phyloP scores from a whole-genome alignment of 2,797 vertebrate genomes.

The Momotus momota region DNA sequence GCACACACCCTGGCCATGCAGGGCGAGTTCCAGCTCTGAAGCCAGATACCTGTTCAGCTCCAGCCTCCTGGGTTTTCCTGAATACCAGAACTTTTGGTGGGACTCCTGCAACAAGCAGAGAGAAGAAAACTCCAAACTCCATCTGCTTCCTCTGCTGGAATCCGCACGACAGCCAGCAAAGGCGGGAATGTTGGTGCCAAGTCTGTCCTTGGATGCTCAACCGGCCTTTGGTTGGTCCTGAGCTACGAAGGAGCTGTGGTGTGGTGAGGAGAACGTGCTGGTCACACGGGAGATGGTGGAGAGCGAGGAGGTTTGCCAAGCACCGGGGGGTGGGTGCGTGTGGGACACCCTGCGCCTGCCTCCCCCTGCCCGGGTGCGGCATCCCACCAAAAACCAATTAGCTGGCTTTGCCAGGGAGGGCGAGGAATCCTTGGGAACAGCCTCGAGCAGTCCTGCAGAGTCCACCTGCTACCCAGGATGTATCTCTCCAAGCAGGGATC shows the following conservation, averaged over 20 bases:
- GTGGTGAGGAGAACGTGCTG: rapidly evolving
- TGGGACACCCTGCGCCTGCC: background rate
- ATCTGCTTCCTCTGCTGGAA: background rate
- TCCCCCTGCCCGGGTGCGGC: background rate
- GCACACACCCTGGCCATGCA: background rate
- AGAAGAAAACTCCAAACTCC: background rate
- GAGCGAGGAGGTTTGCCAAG: background rate
- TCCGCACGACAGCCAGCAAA: background rate
- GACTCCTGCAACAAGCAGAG: background rate
- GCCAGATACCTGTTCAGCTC: background rate
- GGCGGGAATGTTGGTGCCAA: rapidly evolving
- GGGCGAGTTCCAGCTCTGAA: background rate
- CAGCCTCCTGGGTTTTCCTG: rapidly evolving
- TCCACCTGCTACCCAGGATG: background rate
- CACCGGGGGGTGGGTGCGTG: rapidly evolving
- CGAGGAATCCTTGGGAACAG: constrained; percentile 20
- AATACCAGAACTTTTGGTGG: background rate
- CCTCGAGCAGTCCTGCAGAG: background rate
- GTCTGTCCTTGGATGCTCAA: background rate
- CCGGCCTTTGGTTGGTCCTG: background rate
- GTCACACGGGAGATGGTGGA: rapidly evolving
- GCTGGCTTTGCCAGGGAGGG: background rate
- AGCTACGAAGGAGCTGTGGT: background rate
- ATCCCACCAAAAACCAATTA: background rate
- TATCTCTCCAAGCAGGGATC: background rate